Evolutionary conservation across 2,113 vertebrate species (phyloP).

Genomic region (Gallinago media): DNA sequence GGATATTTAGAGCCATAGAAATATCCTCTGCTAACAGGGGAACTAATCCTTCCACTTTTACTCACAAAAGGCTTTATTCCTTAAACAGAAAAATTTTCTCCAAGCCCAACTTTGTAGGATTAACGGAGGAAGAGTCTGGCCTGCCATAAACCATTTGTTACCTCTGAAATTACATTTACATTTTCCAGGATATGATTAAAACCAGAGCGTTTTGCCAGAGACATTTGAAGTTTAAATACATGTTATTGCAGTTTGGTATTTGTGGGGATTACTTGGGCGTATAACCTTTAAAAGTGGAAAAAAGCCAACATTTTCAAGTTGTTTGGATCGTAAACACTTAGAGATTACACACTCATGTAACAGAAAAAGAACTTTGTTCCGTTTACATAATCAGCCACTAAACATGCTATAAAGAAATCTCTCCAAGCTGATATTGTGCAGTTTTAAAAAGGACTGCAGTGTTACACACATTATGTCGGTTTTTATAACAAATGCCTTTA

Average conservation of each 20-base stretch:
- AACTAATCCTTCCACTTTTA: not conserved
- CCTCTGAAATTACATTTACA: conserved; percentile 15
- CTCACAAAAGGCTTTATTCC: not conserved
- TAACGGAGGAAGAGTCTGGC: not conserved
- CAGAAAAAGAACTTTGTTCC: conserved; percentile 5
- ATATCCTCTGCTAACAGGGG: not conserved
- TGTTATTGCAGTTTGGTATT: conserved; percentile 14
- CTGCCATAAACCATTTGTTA: conserved; percentile 18
- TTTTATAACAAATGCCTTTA: not conserved
- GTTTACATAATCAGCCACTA: not conserved
- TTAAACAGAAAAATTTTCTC: not conserved
- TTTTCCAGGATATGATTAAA: conserved; percentile 40
- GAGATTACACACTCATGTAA: conserved; percentile 6
- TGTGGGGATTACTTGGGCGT: conserved; percentile 21
- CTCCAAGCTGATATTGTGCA: not conserved
- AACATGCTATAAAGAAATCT: not conserved
- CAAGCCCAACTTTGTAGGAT: not conserved
- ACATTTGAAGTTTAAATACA: conserved; percentile 33
- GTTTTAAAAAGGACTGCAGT: not conserved
- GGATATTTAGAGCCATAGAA: not conserved
- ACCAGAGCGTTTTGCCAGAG: not conserved
- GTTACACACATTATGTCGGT: not conserved
- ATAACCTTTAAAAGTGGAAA: conserved; percentile 37
- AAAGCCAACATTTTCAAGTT: conserved; percentile 34
- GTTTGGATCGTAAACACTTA: conserved; percentile 33